Evolutionary conservation across 1,140 invertebrate genomes (phyloP).

Genomic region (Lordiphosa stackelbergi): DNA sequence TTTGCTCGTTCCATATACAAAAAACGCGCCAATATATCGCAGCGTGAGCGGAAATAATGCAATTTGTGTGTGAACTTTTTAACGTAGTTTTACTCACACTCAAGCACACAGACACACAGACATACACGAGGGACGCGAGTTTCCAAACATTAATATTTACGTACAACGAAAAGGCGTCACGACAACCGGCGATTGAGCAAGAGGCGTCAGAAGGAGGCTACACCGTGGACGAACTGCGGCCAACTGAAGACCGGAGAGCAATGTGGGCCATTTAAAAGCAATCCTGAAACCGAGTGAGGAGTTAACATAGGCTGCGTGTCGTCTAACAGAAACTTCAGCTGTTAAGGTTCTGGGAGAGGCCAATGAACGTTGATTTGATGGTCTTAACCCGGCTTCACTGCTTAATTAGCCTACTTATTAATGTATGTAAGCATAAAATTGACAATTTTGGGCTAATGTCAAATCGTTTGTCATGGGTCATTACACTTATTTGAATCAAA

Average conservation of each 20-base stretch:
- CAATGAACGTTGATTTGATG: conserved; percentile 4
- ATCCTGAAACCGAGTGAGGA: conserved; percentile 2
- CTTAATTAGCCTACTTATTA: too few relatives aligned
- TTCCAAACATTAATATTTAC: conserved; percentile 68
- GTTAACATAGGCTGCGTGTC: conserved; percentile 20
- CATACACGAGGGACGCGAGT: conserved; percentile 34
- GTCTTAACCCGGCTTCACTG: too few relatives aligned
- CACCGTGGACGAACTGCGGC: conserved; percentile 29
- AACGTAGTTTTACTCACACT: conserved; percentile 53
- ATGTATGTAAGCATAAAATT: too few relatives aligned
- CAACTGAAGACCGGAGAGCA: conserved; percentile 41
- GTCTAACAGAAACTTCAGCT: conserved; percentile 24
- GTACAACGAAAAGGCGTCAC: conserved; percentile 2
- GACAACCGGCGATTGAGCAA: not conserved
- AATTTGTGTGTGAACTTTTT: conserved; percentile 75
- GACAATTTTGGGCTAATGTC: too few relatives aligned
- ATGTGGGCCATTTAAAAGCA: conserved; percentile 26
- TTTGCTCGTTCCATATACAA: conserved; percentile 8
- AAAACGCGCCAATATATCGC: conserved; percentile 69
- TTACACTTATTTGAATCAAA: too few relatives aligned
- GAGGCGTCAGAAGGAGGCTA: not conserved
- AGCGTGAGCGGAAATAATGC: conserved; percentile 58
- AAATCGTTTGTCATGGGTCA: too few relatives aligned
- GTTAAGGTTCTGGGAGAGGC: not conserved
- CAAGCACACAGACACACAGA: conserved; percentile 10